Conservation (phyloP, 2,888 invertebrate genomes). For the Trachelus stipa region DNA sequence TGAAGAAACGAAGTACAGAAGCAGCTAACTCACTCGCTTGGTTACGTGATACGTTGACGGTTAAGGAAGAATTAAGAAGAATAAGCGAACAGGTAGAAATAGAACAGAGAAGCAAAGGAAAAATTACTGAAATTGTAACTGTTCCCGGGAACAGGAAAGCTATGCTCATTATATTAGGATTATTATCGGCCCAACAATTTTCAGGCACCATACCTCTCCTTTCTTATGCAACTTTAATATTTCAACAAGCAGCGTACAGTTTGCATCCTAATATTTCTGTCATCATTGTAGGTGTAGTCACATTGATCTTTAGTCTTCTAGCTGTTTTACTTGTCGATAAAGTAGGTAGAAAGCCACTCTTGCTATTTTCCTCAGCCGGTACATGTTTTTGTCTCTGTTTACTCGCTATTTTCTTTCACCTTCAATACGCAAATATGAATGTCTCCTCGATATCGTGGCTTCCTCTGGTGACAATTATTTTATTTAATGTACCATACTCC, state of each 20-base stretch:
- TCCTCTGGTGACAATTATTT: conserved; percentile 17
- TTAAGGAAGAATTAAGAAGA: conserved; percentile 16
- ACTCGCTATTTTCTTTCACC: conserved; percentile 17
- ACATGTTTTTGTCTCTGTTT: conserved; percentile 8
- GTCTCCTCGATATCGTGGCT: neutral
- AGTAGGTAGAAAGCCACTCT: conserved; percentile 29
- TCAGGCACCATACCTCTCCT: conserved; percentile 22
- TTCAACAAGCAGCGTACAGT: neutral
- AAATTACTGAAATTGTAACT: conserved; percentile 21
- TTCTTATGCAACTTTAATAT: conserved; percentile 12
- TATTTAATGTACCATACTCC: conserved; percentile 7
- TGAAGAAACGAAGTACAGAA: conserved; percentile 5
- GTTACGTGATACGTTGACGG: conserved; percentile 20
- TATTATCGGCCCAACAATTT: conserved; percentile 29
- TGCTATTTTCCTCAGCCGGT: conserved; percentile 19
- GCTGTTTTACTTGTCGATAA: conserved; percentile 22
- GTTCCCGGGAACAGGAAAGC: conserved; percentile 18
- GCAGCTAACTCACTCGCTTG: conserved; percentile 25
- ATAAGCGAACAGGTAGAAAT: conserved; percentile 15
- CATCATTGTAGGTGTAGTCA: conserved; percentile 18
- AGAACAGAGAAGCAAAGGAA: conserved; percentile 8
- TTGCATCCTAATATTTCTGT: neutral
- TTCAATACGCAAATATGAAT: neutral
- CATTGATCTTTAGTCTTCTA: neutral
- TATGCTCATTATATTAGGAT: conserved; percentile 15